Base-by-base conservation (phyloP, 2,113 vertebrate species). In the Mesocricetus auratus region DNA sequence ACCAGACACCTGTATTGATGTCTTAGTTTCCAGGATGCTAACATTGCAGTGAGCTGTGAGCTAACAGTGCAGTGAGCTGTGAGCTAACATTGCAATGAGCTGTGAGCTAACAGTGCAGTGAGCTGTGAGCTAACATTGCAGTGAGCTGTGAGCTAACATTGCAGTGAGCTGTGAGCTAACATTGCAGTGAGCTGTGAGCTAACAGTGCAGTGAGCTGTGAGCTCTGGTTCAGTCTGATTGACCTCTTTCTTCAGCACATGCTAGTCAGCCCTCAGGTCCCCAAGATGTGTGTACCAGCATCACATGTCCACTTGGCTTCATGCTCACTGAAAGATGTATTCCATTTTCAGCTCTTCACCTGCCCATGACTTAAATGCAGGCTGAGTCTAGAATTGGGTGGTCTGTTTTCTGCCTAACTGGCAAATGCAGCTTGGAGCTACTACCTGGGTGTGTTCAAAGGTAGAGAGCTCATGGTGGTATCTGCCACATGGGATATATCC, bases 211-310 rank as follows among this genome's bases (percentile, higher is more conserved):
- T 29, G 78, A 16, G 0, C 42, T 58, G 1, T 26, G 7, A 82
- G 12, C 79, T 36, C 56, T 21, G 2, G 58, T 1, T 0, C 79
- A 7, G 0, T 26, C 82, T 24, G 66, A 50, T 1, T n/a, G 10
- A 3, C 82, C 4, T 71, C 75, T 36, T 22, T 21, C 89, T n/a
- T n/a, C 19, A 0, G 22, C 42, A 1, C 0, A 0, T 24, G n/a
- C 12, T 2, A 0, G 8, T 2, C 0, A 26, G 36, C 68, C 47
- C 66, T 39, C 66, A 8, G 21, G 21, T 53, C 68, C 1, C 66
- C 21, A 2, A 17, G 29, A 13, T 1, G 0, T 36, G 0, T 22
- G 8, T 1, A 0, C 58, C 4, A 0, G 0, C 2, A 1, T 1
- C 3, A 3, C 17, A 1, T 0, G 15, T 36, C 69, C 79, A 36